These are phyloP conservation scores for Cantharis lateralis DNA, from an alignment of 2,888 invertebrate genomes.

Conservation along the genomic window DNA sequence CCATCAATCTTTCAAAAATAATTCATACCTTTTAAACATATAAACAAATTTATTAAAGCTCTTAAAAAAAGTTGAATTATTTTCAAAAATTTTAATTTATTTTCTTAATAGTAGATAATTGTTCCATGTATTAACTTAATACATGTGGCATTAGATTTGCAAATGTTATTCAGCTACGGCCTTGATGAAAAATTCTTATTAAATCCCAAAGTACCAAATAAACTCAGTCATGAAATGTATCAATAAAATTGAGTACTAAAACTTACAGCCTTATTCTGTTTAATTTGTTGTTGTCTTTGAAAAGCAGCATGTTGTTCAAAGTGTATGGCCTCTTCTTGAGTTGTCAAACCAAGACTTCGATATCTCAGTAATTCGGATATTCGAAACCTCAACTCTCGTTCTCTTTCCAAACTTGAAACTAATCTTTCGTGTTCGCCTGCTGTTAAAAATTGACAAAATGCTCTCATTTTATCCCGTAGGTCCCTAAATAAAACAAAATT, in stretches of 20 bases:
- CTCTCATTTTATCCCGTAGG: conserved; percentile 81
- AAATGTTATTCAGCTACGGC: background rate
- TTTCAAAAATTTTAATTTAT: too few relatives aligned
- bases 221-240: background rate
- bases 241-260: background rate
- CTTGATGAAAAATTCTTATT: background rate
- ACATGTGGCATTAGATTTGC: background rate
- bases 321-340: conserved; percentile 83
- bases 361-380: conserved; percentile 83
- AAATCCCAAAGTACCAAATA: background rate
- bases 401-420: conserved; percentile 77
- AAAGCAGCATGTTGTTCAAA: conserved; percentile 80
- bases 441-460: conserved; percentile 88
- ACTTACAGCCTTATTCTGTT: conserved; percentile 69
- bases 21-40: too few relatives aligned
- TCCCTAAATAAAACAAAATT: conserved; percentile 59
- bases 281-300: conserved; percentile 66
- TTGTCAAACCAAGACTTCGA: conserved; percentile 83
- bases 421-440: conserved; percentile 83
- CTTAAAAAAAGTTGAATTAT: too few relatives aligned
- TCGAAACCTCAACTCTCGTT: conserved; percentile 81
- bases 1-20: too few relatives aligned
- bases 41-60: too few relatives aligned
- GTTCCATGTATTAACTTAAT: background rate
- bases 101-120: background rate